Base-by-base conservation (phyloP, 2,113 vertebrate species). In the Echinops telfairi region DNA sequence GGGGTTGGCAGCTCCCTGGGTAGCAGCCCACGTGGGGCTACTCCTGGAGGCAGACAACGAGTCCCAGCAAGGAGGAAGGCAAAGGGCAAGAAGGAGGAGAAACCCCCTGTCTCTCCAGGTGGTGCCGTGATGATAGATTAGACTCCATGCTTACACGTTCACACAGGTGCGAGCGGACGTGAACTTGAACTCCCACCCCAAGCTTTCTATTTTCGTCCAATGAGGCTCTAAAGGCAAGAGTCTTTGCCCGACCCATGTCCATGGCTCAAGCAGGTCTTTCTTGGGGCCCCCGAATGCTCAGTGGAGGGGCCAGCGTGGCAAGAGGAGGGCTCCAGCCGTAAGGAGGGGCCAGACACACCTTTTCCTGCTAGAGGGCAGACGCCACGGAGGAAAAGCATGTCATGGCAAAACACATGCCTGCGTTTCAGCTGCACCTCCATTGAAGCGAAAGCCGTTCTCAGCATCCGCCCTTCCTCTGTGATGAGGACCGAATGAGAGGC, bases 291-390 rank as follows among this genome's bases (percentile, higher is more conserved):
- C 31, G 62, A 47, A 36, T 17, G 0, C 31, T 0, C 5, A 22
- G 16, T 12, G 0, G 4, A 1, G 57, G 77, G n/a, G 33, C 43
- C 25, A 0, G 6, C 17, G 60, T 53, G 20, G 82, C 4, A 0
- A 25, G 47, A 6, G 38, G 2, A 12, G 40, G 40, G 31, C 29
- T 14, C 22, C 38, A 43, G 0, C 1, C 43, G 40, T 6, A 0
- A 27, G n/a, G 2, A 33, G 29, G 10, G 9, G 10, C 20, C 66
- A 60, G 0, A 1, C 11, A 31, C 22, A 7, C 70, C 38, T 83
- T 7, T 23, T 76, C 33, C 40, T 22, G 6, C 38, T 47, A 1
- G 0, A 5, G 62, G 10, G n/a, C 53, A 53, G 23, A 36, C 8
- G 0, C 62, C 1, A 27, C 47, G 20, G 57, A 33, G 79, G 31